These are phyloP conservation scores for Pyrgilauda ruficollis DNA, from an alignment of 2,113 vertebrate species.

Conservation along the genomic window DNA sequence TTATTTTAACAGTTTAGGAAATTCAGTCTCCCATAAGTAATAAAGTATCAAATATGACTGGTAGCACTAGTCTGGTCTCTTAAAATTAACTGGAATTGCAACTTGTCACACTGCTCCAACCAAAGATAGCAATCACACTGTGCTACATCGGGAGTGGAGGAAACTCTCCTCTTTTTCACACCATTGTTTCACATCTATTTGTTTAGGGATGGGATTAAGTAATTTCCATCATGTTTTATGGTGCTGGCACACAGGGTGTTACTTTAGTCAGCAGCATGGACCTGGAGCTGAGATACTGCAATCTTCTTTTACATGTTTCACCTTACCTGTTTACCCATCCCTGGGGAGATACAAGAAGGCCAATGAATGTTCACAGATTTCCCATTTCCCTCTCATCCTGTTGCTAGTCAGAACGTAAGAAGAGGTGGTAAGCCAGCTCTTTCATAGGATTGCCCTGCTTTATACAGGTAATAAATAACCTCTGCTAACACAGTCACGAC, in stretches of 20 bases:
- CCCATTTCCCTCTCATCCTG: background rate
- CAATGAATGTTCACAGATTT: background rate
- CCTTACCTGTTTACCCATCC: background rate
- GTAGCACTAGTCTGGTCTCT: background rate
- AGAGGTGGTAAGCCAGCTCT: background rate
- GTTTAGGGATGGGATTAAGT: background rate
- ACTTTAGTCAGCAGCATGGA: background rate
- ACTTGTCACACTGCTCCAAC: background rate
- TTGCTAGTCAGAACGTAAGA: background rate
- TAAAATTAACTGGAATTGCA: background rate
- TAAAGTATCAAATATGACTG: background rate
- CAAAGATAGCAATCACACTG: background rate
- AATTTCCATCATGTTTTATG: background rate
- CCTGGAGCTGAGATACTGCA: background rate
- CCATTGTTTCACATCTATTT: background rate
- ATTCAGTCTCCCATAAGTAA: background rate
- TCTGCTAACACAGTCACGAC: background rate
- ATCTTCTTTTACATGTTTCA: background rate
- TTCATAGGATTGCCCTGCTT: background rate
- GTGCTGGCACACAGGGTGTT: background rate
- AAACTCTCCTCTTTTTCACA: background rate
- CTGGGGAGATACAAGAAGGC: background rate
- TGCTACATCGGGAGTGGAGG: background rate
- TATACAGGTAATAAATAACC: background rate
- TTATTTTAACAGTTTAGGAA: background rate